Conservation (phyloP, 1,140 invertebrate species). For the Phocides pigmalion region DNA sequence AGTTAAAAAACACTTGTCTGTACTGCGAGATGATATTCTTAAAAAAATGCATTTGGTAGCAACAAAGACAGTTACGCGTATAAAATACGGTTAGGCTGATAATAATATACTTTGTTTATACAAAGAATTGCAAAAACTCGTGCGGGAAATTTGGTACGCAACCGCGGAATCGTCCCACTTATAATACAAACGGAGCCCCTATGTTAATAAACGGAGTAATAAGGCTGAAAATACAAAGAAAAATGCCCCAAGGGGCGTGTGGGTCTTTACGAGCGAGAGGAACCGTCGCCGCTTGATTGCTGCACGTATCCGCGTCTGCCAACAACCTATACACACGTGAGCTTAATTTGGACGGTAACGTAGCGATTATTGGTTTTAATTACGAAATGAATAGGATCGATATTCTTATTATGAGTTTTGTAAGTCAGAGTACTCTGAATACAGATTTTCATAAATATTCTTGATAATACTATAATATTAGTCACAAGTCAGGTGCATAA, state of each 20-base stretch:
- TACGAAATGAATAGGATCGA: no score
- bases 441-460: no score
- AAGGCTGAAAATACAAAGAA: constrained; percentile 34
- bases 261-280: constrained; percentile 26
- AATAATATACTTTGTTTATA: constrained; percentile 12
- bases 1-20: no score
- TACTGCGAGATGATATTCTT: no score
- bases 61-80: not conserved
- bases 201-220: constrained; percentile 32
- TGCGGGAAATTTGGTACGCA: constrained; percentile 9
- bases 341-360: not conserved
- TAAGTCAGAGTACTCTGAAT: no score
- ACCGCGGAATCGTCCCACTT: constrained; percentile 15
- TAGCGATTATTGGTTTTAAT: not conserved
- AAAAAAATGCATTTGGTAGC: not conserved
- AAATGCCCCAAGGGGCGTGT: constrained; percentile 24
- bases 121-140: constrained; percentile 16
- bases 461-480: no score
- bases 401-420: no score
- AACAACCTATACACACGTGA: not conserved
- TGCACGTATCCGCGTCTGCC: constrained; percentile 21
- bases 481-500: no score
- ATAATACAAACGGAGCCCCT: constrained; percentile 18
- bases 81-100: not conserved
- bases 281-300: constrained; percentile 29